Base-by-base conservation (phyloP, 1,140 invertebrate genomes). In the Archivesica marissinica region DNA sequence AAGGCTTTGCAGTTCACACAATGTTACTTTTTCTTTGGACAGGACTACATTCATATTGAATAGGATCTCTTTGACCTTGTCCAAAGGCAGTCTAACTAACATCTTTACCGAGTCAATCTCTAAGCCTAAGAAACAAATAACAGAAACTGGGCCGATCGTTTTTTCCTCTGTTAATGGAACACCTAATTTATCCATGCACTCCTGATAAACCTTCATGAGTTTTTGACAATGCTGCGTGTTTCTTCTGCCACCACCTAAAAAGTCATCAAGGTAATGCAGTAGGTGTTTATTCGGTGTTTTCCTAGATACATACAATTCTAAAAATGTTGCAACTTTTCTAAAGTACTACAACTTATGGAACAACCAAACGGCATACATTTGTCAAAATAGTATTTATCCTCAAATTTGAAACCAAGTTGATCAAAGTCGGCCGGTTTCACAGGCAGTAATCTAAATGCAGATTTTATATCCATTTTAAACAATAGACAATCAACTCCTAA, bases 361-460 rank as follows among this genome's bases (percentile, higher is more conserved):
- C 52, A 79, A 13, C 76, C 76, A 44, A 79, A 79, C 20, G 76
- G 76, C 33, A 79, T 30, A 33, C 52, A 59, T 76, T 75, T 50
- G n/a, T 66, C 59, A 33, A 47, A 66, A 30, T 61, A 76, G 41
- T 66, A 85, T 23, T 47, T 33, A 20, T 39, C 47, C 28, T 76
- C 54, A 0, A 77, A 41, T 44, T 64, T 54, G 20, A 85, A 78
- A 20, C 52, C 59, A n/a, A 82, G 77, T 64, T 47, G 39, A 6
- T 77, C 79, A 61, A 68, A 74, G 17, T 56, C 41, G 4, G 7
- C 59, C 52, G 33, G 20, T 20, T 9, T 7, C 1, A 64, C 54
- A 82, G 86, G 80, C 33, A 87, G 2, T 25, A 88, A 33, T 50
- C 87, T 33, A 74, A 88, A 82, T 25, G 79, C 79, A 38, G 20